Percentiles rank a stretch among this genome's conserved stretches.
These are phyloP conservation scores for Dromococcyx pavoninus DNA, from an alignment of 2,797 vertebrate genomes.

Conservation along the genomic window DNA sequence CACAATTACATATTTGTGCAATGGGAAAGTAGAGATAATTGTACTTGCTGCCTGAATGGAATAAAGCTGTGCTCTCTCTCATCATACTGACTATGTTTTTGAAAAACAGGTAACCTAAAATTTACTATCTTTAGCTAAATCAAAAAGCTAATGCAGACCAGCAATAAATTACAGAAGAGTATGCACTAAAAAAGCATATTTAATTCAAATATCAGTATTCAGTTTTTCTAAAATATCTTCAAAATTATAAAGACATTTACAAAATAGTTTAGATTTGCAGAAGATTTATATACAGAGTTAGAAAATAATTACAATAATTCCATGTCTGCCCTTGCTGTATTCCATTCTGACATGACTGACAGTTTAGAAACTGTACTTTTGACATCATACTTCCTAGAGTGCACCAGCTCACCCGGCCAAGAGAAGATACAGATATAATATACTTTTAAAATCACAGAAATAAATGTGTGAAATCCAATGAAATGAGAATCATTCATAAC, in stretches of 20 bases:
- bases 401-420: not conserved
- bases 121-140: not conserved
- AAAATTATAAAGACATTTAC: not conserved
- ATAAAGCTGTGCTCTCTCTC: no score
- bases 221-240: not conserved
- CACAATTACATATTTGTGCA: fast-evolving
- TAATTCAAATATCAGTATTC: not conserved
- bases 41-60: not conserved
- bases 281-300: not conserved
- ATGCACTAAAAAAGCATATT: not conserved
- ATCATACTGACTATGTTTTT: no score
- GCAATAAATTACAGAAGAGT: not conserved
- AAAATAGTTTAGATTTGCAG: not conserved
- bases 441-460: not conserved
- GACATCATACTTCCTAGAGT: not conserved
- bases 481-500: not conserved
- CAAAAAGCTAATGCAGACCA: not conserved
- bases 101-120: no score
- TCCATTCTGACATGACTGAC: not conserved
- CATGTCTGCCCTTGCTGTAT: fast-evolving
- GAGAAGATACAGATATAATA: not conserved
- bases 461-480: not conserved
- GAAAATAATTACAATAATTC: not conserved
- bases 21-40: not conserved
- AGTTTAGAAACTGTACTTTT: not conserved